Percentiles rank a stretch among this genome's conserved stretches.
These are phyloP conservation scores for Xerus rutilus DNA, from an alignment of 2,797 vertebrate genomes.

Conservation along the genomic window DNA sequence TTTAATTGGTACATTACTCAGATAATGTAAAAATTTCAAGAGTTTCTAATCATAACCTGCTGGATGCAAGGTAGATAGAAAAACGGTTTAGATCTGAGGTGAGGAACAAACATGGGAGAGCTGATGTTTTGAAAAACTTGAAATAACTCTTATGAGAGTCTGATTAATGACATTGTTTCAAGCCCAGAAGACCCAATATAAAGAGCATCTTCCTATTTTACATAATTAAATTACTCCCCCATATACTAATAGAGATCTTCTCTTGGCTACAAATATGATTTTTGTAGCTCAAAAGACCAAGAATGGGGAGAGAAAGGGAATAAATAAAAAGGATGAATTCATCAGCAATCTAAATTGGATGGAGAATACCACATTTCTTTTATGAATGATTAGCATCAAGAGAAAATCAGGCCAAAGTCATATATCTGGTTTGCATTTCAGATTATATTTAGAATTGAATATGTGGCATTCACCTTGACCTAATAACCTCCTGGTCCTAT, in stretches of 20 bases:
- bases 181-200: slow-evolving; percentile 73
- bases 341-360: neutral
- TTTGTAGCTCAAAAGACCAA: neutral
- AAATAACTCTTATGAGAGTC: slow-evolving; percentile 72
- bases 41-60: slow-evolving; percentile 83
- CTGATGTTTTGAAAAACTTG: slow-evolving; percentile 69
- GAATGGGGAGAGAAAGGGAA: neutral
- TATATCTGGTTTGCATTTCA: neutral
- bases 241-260: slow-evolving; percentile 18
- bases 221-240: slow-evolving; percentile 59
- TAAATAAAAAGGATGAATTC: neutral
- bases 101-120: neutral
- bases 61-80: slow-evolving; percentile 75
- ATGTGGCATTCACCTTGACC: neutral
- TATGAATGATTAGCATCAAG: neutral
- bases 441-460: neutral
- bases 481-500: neutral
- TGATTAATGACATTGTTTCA: slow-evolving; percentile 78
- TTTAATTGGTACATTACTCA: slow-evolving; percentile 88
- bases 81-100: slow-evolving; percentile 62
- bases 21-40: slow-evolving; percentile 87
- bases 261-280: slow-evolving; percentile 52
- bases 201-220: slow-evolving; percentile 75
- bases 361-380: neutral
- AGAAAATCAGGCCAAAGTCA: neutral